These are phyloP conservation scores for Microchirus variegatus DNA, from an alignment of 2,797 vertebrate species.

Conservation along the genomic window DNA sequence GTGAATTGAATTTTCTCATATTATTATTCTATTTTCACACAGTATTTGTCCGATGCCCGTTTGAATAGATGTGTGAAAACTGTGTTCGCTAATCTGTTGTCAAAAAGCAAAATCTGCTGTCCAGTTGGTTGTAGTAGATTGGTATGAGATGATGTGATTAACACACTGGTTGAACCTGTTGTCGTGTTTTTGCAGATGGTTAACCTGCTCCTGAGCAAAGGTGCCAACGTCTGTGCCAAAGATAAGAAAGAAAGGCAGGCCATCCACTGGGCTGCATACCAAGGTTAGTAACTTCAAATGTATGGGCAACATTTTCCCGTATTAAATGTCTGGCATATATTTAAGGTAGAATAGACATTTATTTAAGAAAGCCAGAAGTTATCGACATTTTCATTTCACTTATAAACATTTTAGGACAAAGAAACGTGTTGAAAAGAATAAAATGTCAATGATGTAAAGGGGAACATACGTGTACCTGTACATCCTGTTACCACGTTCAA, in stretches of 20 bases:
- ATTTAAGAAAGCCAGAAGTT: too few relatives aligned
- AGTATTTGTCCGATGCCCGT: not conserved
- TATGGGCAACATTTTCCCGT: too few relatives aligned
- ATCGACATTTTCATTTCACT: too few relatives aligned
- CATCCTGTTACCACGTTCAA: too few relatives aligned
- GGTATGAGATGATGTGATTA: not conserved
- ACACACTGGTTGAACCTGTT: not conserved
- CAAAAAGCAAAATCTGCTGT: not conserved
- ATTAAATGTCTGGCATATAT: too few relatives aligned
- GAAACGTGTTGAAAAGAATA: too few relatives aligned
- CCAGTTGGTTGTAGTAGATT: not conserved
- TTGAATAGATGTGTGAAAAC: not conserved
- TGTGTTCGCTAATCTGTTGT: not conserved
- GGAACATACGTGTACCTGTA: too few relatives aligned
- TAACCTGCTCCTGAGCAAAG: constrained; percentile 90
- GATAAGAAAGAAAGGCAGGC: constrained; percentile 94
- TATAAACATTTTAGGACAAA: too few relatives aligned
- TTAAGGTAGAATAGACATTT: too few relatives aligned
- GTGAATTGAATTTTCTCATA: not conserved
- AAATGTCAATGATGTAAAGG: too few relatives aligned
- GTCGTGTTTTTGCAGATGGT: constrained; percentile 84
- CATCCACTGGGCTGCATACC: constrained; percentile 93
- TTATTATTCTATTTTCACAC: not conserved
- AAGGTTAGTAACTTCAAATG: constrained; percentile 79
- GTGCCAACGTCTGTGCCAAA: constrained; percentile 87